Evolutionary conservation across 2,797 vertebrate genomes (phyloP), one percentile per base, ranked within the genome.

Genomic region (Spinus pinus): DNA sequence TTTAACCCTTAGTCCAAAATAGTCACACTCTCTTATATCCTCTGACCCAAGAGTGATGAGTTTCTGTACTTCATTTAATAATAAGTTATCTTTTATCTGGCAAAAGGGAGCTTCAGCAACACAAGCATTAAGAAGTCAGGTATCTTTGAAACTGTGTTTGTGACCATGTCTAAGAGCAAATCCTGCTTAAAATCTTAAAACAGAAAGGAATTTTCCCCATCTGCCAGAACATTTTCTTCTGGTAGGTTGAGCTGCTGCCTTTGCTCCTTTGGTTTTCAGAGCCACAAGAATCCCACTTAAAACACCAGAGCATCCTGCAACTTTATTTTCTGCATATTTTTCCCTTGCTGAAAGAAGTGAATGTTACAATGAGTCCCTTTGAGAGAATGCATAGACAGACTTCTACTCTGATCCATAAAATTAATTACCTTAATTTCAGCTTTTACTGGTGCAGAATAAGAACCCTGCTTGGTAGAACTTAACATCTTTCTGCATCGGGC

Each of bases 251-350:
- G 2, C 73, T 90, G 56, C 77, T 81, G 67, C 70, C 25, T 75
- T 47, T 60, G 41, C 30, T 58, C 23, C 42, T 81, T 65, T 56
- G 46, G 64, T 31, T 82, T 93, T 64, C 83, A 93, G 86, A 95
- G 92, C 56, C 94, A 86, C 49, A 90, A 88, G 93, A 89, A 92
- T 91, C 77, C 57, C 83, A 58, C 13, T 90, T 66, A 77, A 91
- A 89, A 79, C 75, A 91, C 71, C 5, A 23, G 42, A 86, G 88
- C 77, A 86, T 90, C 66, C 50, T 89, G 81, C 83, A 92, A 61
- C 81, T 86, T 94, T 90, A 75, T 77, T 96, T 96, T 85, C 69
- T 88, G 69, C 61, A 18, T 85, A 56, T 71, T 93, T 84, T 73
- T 91, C 39, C 42, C 47, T 93, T 84, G 22, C 73, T 80, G 67